phyloP scores from a whole-genome alignment of 2,888 invertebrate genomes.

The Trachelus stipa region DNA sequence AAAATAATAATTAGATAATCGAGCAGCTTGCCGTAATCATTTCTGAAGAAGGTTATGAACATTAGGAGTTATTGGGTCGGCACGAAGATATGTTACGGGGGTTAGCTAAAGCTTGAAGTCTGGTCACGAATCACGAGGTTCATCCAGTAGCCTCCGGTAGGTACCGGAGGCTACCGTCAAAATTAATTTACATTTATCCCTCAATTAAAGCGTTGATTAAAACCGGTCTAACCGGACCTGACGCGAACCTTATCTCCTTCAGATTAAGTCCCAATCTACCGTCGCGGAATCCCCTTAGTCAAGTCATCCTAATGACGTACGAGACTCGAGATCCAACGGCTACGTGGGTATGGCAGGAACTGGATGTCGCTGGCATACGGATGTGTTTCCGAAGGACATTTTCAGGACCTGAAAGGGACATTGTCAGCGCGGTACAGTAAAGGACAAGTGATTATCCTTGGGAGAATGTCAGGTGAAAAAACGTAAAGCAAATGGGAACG shows the following conservation, averaged over 20 bases:
- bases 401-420: background rate
- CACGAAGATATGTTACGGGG: background rate
- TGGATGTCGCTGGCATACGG: background rate
- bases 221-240: slow-evolving; percentile 41
- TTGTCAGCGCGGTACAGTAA: background rate
- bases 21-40: too few relatives aligned
- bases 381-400: background rate
- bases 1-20: too few relatives aligned
- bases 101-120: slow-evolving; percentile 17
- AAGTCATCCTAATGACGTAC: background rate
- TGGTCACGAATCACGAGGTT: slow-evolving; percentile 34
- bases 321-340: background rate
- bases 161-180: slow-evolving; percentile 16
- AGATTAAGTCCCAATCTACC: slow-evolving; percentile 3
- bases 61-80: background rate
- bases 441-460: background rate
- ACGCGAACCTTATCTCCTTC: slow-evolving; percentile 28
- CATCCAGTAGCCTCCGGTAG: slow-evolving; percentile 25
- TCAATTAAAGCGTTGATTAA: slow-evolving; percentile 53
- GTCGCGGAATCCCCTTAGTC: background rate
- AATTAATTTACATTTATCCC: slow-evolving; percentile 51
- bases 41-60: too few relatives aligned
- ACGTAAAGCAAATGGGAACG: background rate
- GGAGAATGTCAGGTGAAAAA: background rate
- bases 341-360: background rate